phyloP scores from a whole-genome alignment of 2,797 vertebrate species.

The Lagorchestes hirsutus region DNA sequence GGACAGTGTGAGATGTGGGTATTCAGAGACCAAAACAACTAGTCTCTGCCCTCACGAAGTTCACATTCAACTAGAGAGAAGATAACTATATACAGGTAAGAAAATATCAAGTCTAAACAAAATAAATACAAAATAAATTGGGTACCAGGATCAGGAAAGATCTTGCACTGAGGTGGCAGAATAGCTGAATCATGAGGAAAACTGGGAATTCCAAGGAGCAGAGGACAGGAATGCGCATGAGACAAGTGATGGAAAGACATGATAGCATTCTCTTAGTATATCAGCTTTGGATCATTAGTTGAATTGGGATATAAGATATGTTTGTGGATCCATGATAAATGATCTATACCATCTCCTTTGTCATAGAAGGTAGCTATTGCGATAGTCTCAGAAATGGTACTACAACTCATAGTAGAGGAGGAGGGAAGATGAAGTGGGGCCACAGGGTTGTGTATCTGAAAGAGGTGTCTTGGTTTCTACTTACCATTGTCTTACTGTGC shows the following conservation, averaged over 20 bases:
- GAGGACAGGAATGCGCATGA: background rate
- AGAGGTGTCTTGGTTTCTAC: background rate
- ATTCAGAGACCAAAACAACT: background rate
- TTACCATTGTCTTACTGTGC: background rate
- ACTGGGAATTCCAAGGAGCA: background rate
- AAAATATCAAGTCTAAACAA: background rate
- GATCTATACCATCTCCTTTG: background rate
- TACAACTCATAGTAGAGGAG: background rate
- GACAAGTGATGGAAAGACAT: constrained; percentile 26
- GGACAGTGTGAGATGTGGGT: background rate
- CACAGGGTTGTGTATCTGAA: background rate
- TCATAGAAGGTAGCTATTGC: background rate
- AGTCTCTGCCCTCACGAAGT: background rate
- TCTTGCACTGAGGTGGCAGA: background rate
- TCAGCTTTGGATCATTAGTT: constrained; percentile 37
- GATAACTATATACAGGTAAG: background rate
- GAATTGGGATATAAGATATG: constrained; percentile 29
- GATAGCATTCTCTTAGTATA: constrained; percentile 53
- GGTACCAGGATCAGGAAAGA: background rate
- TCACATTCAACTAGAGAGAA: background rate
- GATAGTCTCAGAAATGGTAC: constrained; percentile 11
- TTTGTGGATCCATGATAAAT: constrained; percentile 39
- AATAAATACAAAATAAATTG: background rate
- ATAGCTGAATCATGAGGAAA: background rate
- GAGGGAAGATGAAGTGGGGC: background rate